Evolutionary conservation across 2,797 vertebrate genomes (phyloP).

Genomic region (Epinephelus coioides): DNA sequence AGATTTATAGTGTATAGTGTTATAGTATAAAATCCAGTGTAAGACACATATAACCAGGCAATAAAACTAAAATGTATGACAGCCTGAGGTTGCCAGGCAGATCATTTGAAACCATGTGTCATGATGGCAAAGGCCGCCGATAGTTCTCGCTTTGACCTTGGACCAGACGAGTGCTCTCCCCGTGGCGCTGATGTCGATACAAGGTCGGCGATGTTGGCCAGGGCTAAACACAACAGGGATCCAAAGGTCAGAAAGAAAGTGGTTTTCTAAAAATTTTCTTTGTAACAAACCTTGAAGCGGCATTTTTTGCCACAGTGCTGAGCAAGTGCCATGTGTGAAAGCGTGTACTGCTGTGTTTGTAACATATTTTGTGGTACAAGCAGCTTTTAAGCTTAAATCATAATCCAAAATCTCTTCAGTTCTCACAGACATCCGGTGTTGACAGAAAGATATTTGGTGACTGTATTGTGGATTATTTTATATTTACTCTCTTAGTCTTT

Average conservation of each 20-base stretch:
- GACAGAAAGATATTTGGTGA: not conserved
- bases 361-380: not conserved
- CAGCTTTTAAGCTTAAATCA: not conserved
- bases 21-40: not conserved
- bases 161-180: constrained; percentile 54
- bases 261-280: constrained; percentile 15
- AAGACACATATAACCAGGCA: not conserved
- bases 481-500: constrained; percentile 7
- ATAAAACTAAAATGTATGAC: constrained; percentile 22
- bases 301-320: not conserved
- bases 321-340: not conserved
- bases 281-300: constrained; percentile 32
- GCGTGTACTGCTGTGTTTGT: not conserved
- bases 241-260: constrained; percentile 35
- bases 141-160: constrained; percentile 69
- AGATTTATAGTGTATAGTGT: not conserved
- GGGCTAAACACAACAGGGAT: constrained; percentile 52
- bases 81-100: constrained; percentile 35
- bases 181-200: constrained; percentile 54
- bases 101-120: constrained; percentile 54
- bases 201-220: constrained; percentile 64
- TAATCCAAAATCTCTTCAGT: not conserved
- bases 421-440: constrained; percentile 5
- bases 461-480: not conserved
- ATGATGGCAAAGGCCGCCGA: constrained; percentile 40